A percentile compares a stretch with the other conserved stretches of the same genome.
These are phyloP conservation scores for Camponotus pennsylvanicus DNA, from an alignment of 1,140 invertebrate genomes.

Conservation along the genomic window DNA sequence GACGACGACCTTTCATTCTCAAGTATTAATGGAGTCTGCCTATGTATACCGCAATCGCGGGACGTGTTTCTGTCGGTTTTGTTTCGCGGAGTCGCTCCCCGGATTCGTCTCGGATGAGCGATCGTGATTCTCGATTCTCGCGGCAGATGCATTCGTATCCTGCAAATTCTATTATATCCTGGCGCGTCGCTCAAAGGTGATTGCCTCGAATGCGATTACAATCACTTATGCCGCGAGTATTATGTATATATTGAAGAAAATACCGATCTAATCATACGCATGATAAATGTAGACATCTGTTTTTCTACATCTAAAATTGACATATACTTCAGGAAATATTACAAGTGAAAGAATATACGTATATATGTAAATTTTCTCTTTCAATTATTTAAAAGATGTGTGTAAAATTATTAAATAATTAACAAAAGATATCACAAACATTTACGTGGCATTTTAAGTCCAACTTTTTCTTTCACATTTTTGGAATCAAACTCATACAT, in stretches of 20 bases:
- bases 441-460: background rate
- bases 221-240: conserved; percentile 6
- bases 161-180: conserved; percentile 31
- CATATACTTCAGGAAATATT: background rate
- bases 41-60: conserved; percentile 19
- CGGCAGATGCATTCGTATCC: conserved; percentile 38
- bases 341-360: background rate
- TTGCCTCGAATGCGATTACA: conserved; percentile 29
- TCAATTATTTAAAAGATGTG: background rate
- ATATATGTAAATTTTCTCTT: background rate
- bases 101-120: conserved; percentile 26
- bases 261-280: background rate
- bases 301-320: conserved; percentile 8
- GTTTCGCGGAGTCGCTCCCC: background rate
- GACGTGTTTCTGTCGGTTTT: conserved; percentile 19
- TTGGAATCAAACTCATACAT: too few relatives aligned
- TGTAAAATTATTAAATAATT: background rate
- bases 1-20: conserved; percentile 68
- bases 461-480: conserved; percentile 18
- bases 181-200: conserved; percentile 15
- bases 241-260: background rate
- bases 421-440: background rate
- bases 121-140: conserved; percentile 44
- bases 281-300: background rate
- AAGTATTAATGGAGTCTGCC: conserved; percentile 67